These are phyloP conservation scores for Callinectes sapidus DNA, from an alignment of 2,888 invertebrate genomes.

Conservation along the genomic window DNA sequence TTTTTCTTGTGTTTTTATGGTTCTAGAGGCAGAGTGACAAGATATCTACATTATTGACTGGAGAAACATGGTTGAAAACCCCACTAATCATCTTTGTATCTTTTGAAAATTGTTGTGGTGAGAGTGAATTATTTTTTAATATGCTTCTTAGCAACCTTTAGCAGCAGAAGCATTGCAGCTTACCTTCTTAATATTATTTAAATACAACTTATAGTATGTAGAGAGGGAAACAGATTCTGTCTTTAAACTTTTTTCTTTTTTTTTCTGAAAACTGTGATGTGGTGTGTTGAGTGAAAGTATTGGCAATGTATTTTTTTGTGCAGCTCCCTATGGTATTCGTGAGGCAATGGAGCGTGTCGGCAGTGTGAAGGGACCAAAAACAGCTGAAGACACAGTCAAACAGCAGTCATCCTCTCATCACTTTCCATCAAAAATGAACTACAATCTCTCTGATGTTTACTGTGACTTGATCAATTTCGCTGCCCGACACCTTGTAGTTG, in stretches of 20 bases:
- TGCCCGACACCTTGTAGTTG: conserved; percentile 84
- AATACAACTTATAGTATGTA: neutral
- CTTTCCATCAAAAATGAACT: conserved; percentile 90
- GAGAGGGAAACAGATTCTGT: neutral
- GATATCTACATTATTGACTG: too few relatives aligned
- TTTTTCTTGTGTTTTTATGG: too few relatives aligned
- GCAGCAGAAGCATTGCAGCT: too few relatives aligned
- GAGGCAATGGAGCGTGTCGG: conserved; percentile 94
- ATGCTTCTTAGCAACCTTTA: too few relatives aligned
- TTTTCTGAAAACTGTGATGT: neutral
- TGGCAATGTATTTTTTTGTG: conserved; percentile 71
- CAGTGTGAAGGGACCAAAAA: conserved; percentile 78
- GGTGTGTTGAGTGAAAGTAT: neutral
- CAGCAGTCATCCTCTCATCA: conserved; percentile 75
- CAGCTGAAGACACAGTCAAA: conserved; percentile 79
- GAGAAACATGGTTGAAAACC: too few relatives aligned
- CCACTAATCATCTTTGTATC: too few relatives aligned
- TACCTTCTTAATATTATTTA: too few relatives aligned
- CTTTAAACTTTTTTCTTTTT: neutral
- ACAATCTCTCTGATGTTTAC: conserved; percentile 88
- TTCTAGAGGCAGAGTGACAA: too few relatives aligned
- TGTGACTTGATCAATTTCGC: conserved; percentile 90
- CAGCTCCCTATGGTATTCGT: conserved; percentile 94
- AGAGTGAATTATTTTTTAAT: too few relatives aligned
- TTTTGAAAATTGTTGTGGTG: too few relatives aligned